Base-by-base conservation (phyloP, 2,797 vertebrate species). In the Xyrichtys novacula region DNA sequence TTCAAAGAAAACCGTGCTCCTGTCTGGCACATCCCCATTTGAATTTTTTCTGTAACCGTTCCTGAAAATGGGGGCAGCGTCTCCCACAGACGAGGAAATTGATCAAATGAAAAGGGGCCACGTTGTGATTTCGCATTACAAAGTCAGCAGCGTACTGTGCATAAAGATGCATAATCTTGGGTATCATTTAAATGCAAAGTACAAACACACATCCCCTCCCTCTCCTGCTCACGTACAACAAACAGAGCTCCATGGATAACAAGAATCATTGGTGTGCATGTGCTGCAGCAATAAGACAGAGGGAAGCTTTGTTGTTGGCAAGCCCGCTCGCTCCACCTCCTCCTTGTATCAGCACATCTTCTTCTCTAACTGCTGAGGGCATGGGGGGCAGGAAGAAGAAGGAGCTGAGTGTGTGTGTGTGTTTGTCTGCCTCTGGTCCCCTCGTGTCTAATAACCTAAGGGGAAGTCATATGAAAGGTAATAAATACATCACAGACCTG, bases 101-200 rank as follows among this genome's bases (percentile, higher is more conserved):
- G 74, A 81, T 83, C 64, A 63, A 81, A 87, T 79, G 62, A 68
- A 78, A 69, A 79, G 61, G 38, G 36, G 50, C 7, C 58, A 64
- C 36, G 7, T 32, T 74, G 57, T 77, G 66, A 63, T 89, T 84
- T 71, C 48, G 1, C 80, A 83, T 86, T 76, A 84, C 67, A 73
- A 72, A 81, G 84, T 78, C 83, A 71, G 26, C 65, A 29, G 63
- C 47, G 14, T 44, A 63, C 79, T 60, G 66, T 80, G 71, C 80
- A 79, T 74, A 70, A 86, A 84, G 67, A 83, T 77, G 71, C 80
- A 77, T 85, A 83, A 89, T 87, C 73, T 65, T 49, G 69, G 46
- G 16, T 54, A 61, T 82, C 57, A 88, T 91, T 89, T 87, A 83
- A 88, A 91, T 85, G 86, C 87, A 85, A 84, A 88, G 72, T 87